These are phyloP conservation scores for Drosophila oshimai DNA, from an alignment of 1,140 invertebrate genomes.

Conservation along the genomic window DNA sequence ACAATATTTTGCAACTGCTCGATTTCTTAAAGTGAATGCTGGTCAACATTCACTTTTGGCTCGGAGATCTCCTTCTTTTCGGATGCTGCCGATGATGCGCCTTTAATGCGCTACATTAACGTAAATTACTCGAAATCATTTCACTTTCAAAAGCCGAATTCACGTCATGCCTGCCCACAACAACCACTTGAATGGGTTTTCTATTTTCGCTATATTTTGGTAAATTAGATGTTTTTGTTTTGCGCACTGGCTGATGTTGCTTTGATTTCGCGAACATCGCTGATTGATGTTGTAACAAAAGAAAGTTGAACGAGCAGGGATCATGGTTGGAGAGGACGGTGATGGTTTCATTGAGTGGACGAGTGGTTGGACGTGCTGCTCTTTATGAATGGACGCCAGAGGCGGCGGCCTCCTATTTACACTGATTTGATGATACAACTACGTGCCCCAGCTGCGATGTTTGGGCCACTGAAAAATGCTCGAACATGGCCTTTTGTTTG, in stretches of 20 bases:
- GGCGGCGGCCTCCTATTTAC: slow-evolving; percentile 21
- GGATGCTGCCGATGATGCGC: slow-evolving; percentile 56
- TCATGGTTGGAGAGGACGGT: slow-evolving; percentile 27
- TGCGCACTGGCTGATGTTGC: slow-evolving; percentile 13
- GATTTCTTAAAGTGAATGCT: slow-evolving; percentile 70
- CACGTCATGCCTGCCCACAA: slow-evolving; percentile 49
- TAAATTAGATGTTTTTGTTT: slow-evolving; percentile 45
- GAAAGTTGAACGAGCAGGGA: slow-evolving; percentile 44
- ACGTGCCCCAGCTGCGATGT: slow-evolving; percentile 11
- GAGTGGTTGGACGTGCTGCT: slow-evolving; percentile 23
- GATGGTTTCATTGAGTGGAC: slow-evolving; percentile 28
- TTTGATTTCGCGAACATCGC: slow-evolving; percentile 34
- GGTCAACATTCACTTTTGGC: slow-evolving; percentile 66
- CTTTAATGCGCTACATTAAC: slow-evolving; percentile 61
- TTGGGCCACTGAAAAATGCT: slow-evolving; percentile 10
- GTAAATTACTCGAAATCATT: slow-evolving; percentile 60
- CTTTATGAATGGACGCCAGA: slow-evolving; percentile 37
- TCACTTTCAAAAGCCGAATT: slow-evolving; percentile 49
- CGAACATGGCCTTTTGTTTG: slow-evolving; percentile 2
- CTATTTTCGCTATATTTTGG: slow-evolving; percentile 29
- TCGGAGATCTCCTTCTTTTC: slow-evolving; percentile 32
- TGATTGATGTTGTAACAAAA: slow-evolving; percentile 53
- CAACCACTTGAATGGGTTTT: slow-evolving; percentile 32
- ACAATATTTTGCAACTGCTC: slow-evolving; percentile 50
- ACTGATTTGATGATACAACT: slow-evolving; percentile 9